Evolutionary conservation across 1,140 invertebrate genomes (phyloP), one percentile per base, ranked within the genome.

Genomic region (Manduca sexta): DNA sequence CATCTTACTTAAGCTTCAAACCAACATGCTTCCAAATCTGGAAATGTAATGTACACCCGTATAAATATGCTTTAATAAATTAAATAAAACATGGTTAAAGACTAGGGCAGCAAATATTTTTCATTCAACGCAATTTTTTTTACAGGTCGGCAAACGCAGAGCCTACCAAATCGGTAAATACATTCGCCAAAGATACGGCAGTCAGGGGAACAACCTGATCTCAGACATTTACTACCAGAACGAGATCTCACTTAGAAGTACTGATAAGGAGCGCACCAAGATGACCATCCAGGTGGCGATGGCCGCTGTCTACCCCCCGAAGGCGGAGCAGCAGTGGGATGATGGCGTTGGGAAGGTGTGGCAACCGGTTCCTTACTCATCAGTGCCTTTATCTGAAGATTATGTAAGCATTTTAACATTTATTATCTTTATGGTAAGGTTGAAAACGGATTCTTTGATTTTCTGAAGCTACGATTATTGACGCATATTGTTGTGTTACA

Each of bases 201-300:
- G 52, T 5, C 47, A 72, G 18, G 80, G 80, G 0, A 57, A 60
- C 7, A 48, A 54, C 1, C 26, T 84, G 17, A 44, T 84, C 4
- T 82, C 80, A 0, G 66, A 69, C 17, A 33, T 82, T 2, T 84
- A 84, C 59, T 49, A 70, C 2, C 54, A 62, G 18, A 68, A 80
- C 33, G 76, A 84, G 49, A 77, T 84, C 39, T 42, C 59, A 1
- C 33, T 82, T 5, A 61, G 78, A 12, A 74, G 68, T 44, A 84
- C 80, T 0, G 76, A 81, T 15, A 81, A 82, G 57, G 76, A 81
- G 14, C 51, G 80, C 31, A 84, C 80, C 0, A 80, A 84, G 56
- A 84, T 84, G 80, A 84, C 78, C 0, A 64, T 57, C 0, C 64
- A 60, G 38, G 64, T 80, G 21, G 78, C 76, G 0, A 76, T 84